Conservation (phyloP, 2,888 invertebrate species). For the Acrobasis repandana region DNA sequence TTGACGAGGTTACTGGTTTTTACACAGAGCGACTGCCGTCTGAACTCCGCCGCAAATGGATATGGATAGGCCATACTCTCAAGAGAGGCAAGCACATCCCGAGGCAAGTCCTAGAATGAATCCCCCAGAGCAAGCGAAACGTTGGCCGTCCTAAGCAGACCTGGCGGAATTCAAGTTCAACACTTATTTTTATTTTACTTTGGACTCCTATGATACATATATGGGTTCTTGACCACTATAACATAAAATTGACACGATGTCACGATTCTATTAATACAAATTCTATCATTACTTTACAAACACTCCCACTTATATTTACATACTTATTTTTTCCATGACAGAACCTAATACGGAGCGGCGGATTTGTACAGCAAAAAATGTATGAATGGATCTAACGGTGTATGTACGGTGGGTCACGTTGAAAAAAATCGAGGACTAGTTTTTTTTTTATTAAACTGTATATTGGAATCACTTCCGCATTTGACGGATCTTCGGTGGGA, state of each 20-base stretch:
- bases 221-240: not conserved
- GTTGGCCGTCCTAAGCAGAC: no score
- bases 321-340: constrained; percentile 1
- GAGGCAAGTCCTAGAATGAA: no score
- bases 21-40: no score
- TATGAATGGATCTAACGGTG: constrained; percentile 17
- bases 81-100: no score
- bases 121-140: no score
- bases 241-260: not conserved
- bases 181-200: no score
- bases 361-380: constrained; percentile 18
- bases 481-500: not conserved
- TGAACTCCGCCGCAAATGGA: no score
- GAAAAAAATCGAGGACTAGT: not conserved
- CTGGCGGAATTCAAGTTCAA: no score
- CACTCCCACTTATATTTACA: constrained; percentile 7
- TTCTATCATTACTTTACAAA: constrained; percentile 7
- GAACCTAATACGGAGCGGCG: constrained; percentile 20
- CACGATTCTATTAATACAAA: constrained; percentile 9
- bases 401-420: constrained; percentile 14
- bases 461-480: not conserved
- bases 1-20: no score
- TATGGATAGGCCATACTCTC: no score
- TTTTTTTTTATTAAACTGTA: not conserved
- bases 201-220: not conserved